Base-by-base conservation (phyloP, 2,797 vertebrate species). In the Ctenopoma multispine region DNA sequence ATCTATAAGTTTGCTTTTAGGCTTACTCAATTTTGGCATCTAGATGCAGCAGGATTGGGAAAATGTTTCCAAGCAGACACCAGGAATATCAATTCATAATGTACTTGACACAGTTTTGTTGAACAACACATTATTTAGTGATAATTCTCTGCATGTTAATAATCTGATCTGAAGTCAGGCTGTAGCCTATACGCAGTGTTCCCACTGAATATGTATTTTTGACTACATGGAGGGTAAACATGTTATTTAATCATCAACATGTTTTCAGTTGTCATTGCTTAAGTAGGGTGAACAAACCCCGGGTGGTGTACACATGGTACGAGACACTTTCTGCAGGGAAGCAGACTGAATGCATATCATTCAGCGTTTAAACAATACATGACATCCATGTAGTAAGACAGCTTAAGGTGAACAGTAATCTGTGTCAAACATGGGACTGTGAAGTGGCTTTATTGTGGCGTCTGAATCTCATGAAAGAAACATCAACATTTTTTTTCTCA, bases 201-300 rank as follows among this genome's bases (percentile, higher is more conserved):
- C 89, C 88, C 82, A 84, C 75, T 93, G 91, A 94, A 94, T 94
- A 94, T 93, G 91, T 46, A 94, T 95, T 93, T 91, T 77, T 77
- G 48, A 77, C 77, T 87, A 86, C 81, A 70, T 74, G 50, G 63
- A 78, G 85, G 86, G 90, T 90, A 92, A 93, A 92, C 91, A 92
- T 88, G 90, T 92, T 92, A 91, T 93, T 91, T 88, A 92, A 92
- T 92, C 85, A 90, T 87, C 85, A 77, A 75, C 83, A 68, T 81
- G 83, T 89, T 90, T 88, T 86, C 85, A 86, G 63, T 87, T 69
- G 79, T 80, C 69, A 83, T 81, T 80, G 85, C 88, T 89, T 87
- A 86, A 85, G 79, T 85, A 70, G 91, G 83, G 62, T 82, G 86
- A 80, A 81, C 83, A 87, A 86, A 89, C 74, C 84, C 78, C 87